phyloP scores from a whole-genome alignment of 2,888 invertebrate genomes.

The Arenicola marina region DNA sequence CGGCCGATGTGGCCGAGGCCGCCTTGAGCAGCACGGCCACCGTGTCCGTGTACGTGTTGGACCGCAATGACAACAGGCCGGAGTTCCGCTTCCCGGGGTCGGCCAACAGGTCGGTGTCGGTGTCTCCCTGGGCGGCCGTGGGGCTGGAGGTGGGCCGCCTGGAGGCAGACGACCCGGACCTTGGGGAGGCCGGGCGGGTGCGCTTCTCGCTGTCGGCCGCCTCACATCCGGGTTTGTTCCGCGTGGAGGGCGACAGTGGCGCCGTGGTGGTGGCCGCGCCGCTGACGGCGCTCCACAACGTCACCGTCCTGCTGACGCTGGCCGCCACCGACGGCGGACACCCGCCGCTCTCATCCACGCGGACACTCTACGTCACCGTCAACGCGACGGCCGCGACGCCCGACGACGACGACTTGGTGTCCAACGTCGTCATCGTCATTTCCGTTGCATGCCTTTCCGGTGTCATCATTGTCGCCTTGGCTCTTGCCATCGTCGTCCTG shows the following conservation, averaged over 20 bases:
- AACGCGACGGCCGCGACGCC: not conserved
- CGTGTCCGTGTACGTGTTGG: slow-evolving; percentile 23
- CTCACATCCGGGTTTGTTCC: not conserved
- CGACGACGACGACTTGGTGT: not conserved
- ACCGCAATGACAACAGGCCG: slow-evolving; percentile 29
- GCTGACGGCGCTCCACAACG: not conserved
- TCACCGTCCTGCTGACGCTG: not conserved
- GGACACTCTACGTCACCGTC: not conserved
- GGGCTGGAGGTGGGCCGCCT: not conserved
- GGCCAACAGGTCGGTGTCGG: slow-evolving; percentile 17
- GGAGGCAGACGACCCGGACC: slow-evolving; percentile 1
- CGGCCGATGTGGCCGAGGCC: slow-evolving; percentile 7
- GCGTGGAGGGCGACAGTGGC: not conserved
- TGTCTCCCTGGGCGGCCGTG: not conserved
- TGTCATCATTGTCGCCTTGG: slow-evolving; percentile 17
- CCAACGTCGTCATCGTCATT: slow-evolving; percentile 22
- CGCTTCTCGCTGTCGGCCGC: not conserved
- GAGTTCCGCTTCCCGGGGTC: slow-evolving; percentile 16
- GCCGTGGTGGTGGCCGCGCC: not conserved
- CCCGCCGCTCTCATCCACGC: not conserved
- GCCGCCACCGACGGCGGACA: slow-evolving; percentile 2
- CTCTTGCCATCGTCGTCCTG: slow-evolving; percentile 17
- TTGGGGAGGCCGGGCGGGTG: not conserved
- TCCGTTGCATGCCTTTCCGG: slow-evolving; percentile 16
- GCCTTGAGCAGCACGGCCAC: slow-evolving; percentile 18